Conservation (phyloP, 2,797 vertebrate species). For the Anomalospiza imberbis region DNA sequence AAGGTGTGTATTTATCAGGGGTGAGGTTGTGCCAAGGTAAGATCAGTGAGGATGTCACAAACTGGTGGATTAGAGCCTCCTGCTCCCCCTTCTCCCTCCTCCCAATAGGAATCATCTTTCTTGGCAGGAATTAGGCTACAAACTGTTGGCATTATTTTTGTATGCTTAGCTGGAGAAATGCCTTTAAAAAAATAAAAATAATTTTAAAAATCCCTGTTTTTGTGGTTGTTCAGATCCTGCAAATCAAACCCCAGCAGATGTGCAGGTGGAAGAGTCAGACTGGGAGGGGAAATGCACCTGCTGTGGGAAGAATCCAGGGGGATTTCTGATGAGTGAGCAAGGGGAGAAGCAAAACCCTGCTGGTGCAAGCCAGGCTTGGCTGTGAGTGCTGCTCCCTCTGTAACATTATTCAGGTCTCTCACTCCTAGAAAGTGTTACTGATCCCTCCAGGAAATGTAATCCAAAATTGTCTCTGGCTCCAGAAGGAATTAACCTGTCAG, state of each 20-base stretch:
- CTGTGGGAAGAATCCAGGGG: not conserved
- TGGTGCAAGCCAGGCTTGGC: not conserved
- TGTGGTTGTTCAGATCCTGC: not conserved
- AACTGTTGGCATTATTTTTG: not conserved
- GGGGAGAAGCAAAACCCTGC: not conserved
- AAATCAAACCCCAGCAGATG: not conserved
- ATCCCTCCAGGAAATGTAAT: not conserved
- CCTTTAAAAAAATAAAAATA: no score
- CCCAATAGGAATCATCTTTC: rapidly evolving
- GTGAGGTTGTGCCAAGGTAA: not conserved
- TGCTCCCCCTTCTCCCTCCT: not conserved
- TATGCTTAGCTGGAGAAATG: not conserved
- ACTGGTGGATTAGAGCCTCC: not conserved
- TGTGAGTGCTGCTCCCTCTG: not conserved
- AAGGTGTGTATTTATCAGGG: not conserved
- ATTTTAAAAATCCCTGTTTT: not conserved
- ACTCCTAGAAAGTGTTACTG: not conserved
- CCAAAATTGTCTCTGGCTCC: not conserved
- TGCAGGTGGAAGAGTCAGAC: not conserved
- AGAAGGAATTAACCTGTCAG: not conserved
- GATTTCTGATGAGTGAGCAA: not conserved
- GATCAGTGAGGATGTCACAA: not conserved
- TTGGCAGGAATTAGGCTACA: not conserved
- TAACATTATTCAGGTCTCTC: not conserved
- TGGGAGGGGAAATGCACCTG: not conserved